Percentiles rank a stretch among this genome's conserved stretches.
phyloP scores from a whole-genome alignment of 1,140 invertebrate genomes.

The Hylaeus anthracinus region DNA sequence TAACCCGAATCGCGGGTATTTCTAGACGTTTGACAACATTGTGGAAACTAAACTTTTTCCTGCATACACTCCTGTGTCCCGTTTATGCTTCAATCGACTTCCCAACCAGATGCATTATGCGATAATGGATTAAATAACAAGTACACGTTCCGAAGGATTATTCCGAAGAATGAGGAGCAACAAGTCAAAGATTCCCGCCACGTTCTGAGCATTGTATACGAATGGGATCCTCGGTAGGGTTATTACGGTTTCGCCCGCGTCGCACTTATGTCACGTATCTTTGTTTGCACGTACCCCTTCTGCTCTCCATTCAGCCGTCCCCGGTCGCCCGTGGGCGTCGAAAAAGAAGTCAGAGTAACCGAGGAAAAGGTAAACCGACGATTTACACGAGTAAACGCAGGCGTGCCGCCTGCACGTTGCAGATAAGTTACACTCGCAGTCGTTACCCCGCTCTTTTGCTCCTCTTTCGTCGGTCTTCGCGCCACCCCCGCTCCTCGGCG shows the following conservation, averaged over 20 bases:
- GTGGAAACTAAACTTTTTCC: too few species aligned
- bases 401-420: conserved; percentile 54
- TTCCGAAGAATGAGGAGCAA: background rate
- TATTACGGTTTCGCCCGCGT: conserved; percentile 17
- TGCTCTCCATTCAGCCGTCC: background rate
- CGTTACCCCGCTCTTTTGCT: conserved; percentile 35
- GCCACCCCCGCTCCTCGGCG: conserved; percentile 10
- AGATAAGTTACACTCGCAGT: conserved; percentile 61
- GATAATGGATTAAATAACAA: too few species aligned
- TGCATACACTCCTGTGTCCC: too few species aligned
- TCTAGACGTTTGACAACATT: too few species aligned
- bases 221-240: background rate
- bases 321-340: background rate
- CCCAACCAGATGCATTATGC: too few species aligned
- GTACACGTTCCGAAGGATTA: background rate
- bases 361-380: conserved; percentile 57
- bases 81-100: too few species aligned
- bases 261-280: conserved; percentile 43
- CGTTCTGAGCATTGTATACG: background rate
- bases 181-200: conserved; percentile 20
- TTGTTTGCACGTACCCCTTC: conserved; percentile 35
- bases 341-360: conserved; percentile 36
- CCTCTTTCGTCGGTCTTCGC: conserved; percentile 8
- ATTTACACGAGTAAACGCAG: conserved; percentile 63
- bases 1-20: too few species aligned